A percentile compares a stretch with the other conserved stretches of the same genome.
Evolutionary conservation across 2,888 invertebrate species (phyloP).

Genomic region (Disparrhopalites patrizii): DNA sequence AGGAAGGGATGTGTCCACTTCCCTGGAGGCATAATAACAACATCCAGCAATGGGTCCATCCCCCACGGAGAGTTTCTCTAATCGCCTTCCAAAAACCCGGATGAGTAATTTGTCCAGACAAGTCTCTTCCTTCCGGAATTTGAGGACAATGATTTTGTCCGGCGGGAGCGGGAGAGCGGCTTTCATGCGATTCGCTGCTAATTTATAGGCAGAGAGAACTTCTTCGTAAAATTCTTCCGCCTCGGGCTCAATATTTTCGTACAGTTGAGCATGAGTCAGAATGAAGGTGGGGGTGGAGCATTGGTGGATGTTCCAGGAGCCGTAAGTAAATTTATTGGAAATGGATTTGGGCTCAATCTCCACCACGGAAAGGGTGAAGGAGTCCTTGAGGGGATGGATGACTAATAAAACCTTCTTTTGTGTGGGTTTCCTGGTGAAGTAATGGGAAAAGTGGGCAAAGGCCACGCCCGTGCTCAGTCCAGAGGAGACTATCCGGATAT

Average conservation of each 20-base stretch:
- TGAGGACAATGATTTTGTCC: background rate
- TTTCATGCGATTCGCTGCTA: too few species aligned
- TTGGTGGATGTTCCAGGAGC: background rate
- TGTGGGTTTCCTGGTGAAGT: background rate
- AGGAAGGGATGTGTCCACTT: too few species aligned
- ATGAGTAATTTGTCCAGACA: background rate
- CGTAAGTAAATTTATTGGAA: background rate
- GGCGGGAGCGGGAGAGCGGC: too few species aligned
- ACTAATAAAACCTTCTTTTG: background rate
- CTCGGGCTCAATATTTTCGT: background rate
- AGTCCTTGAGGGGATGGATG: background rate
- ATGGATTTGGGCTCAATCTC: background rate
- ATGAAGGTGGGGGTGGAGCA: background rate
- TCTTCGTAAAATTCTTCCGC: background rate
- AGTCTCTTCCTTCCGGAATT: background rate
- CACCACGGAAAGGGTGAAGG: background rate
- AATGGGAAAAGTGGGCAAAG: background rate
- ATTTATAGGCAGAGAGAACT: background rate
- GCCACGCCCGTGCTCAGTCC: background rate
- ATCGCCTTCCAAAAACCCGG: background rate
- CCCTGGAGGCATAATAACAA: background rate
- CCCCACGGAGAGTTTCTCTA: background rate
- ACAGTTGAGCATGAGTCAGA: background rate
- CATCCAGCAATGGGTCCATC: background rate
- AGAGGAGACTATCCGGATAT: background rate